Conservation (phyloP, 2,797 vertebrate genomes). For the Rhodeus uyekii region DNA sequence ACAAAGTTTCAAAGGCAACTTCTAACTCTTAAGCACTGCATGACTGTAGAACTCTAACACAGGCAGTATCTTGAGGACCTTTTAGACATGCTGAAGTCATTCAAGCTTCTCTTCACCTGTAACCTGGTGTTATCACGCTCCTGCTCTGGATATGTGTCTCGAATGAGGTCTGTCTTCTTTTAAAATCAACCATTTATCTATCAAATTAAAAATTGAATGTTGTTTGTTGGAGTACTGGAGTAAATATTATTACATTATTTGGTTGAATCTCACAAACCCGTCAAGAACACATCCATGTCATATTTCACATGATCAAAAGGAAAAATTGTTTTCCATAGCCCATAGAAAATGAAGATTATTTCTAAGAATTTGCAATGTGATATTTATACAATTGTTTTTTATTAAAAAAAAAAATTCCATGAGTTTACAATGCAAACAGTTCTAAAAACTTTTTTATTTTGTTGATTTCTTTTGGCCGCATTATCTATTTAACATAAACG, state of each 20-base stretch:
- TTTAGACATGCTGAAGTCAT: conserved; percentile 12
- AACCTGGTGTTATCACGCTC: conserved; percentile 3
- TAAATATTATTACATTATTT: background rate
- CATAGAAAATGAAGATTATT: background rate
- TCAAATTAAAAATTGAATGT: background rate
- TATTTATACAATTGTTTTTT: background rate
- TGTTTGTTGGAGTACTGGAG: background rate
- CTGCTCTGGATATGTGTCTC: conserved; percentile 66
- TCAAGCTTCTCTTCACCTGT: background rate
- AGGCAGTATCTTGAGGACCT: background rate
- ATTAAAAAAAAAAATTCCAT: background rate
- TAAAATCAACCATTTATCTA: background rate
- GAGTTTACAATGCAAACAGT: background rate
- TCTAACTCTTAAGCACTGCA: background rate
- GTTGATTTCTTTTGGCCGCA: background rate
- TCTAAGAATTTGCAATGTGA: background rate
- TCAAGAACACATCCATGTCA: background rate
- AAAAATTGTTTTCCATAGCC: background rate
- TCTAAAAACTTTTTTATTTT: background rate
- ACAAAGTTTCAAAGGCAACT: background rate
- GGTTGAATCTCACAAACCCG: background rate
- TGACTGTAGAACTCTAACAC: background rate
- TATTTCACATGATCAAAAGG: background rate
- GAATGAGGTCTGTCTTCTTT: conserved; percentile 64
- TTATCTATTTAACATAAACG: background rate